Conservation (phyloP, 2,797 vertebrate species). For the Manis javanica region DNA sequence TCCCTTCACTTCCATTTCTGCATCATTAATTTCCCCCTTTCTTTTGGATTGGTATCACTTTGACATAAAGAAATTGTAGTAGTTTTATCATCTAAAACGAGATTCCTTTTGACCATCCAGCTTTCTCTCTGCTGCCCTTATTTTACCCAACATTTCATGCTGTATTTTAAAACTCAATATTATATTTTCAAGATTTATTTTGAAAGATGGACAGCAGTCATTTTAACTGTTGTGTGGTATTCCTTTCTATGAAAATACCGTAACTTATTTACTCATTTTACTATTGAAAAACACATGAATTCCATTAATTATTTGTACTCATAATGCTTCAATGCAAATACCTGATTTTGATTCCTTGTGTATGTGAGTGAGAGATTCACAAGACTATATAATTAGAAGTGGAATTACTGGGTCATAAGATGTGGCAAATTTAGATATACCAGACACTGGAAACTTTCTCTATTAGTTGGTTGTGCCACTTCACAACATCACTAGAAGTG, state of each 20-base stretch:
- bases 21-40: not conserved
- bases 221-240: not conserved
- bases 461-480: not conserved
- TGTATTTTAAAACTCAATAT: not conserved
- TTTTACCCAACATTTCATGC: not conserved
- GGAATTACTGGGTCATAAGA: not conserved
- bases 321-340: not conserved
- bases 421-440: not conserved
- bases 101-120: not conserved
- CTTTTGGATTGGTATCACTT: not conserved
- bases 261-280: not conserved
- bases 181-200: not conserved
- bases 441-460: not conserved
- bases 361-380: not conserved
- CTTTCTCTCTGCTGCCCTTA: not conserved
- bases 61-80: not conserved
- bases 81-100: not conserved
- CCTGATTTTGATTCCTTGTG: not conserved
- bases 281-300: not conserved
- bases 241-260: not conserved
- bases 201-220: not conserved
- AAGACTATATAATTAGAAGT: not conserved
- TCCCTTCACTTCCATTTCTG: not conserved
- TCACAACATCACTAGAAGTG: not conserved
- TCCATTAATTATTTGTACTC: not conserved